Percentiles rank a stretch among this genome's conserved stretches.
These are phyloP conservation scores for Manis pentadactyla DNA, from an alignment of 2,797 vertebrate genomes.

Conservation along the genomic window DNA sequence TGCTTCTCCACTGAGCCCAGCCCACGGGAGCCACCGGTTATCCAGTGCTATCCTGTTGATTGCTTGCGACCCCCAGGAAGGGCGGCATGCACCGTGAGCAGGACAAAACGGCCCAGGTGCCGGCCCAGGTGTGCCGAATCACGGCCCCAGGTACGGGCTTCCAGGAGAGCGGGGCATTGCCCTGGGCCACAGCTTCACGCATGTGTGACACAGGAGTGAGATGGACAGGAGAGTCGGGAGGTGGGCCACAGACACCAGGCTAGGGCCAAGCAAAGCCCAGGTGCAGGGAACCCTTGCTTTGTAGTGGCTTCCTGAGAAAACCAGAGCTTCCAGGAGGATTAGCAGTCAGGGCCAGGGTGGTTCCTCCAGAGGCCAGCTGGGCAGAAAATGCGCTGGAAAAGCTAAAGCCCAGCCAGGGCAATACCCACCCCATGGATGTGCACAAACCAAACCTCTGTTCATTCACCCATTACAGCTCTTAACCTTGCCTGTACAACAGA, in stretches of 20 bases:
- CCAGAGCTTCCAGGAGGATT: slow-evolving; percentile 52
- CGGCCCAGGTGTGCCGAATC: background rate
- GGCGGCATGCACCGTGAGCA: background rate
- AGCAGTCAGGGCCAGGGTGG: background rate
- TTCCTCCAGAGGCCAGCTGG: background rate
- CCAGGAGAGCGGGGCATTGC: background rate
- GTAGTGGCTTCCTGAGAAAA: slow-evolving; percentile 1
- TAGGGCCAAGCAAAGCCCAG: background rate
- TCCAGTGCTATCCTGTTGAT: background rate
- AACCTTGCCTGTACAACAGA: background rate
- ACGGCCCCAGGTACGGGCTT: background rate
- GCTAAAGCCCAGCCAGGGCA: background rate
- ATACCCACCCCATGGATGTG: background rate
- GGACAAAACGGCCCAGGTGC: background rate
- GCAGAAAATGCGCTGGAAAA: background rate
- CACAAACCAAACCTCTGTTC: background rate
- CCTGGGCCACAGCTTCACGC: background rate
- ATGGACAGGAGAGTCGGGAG: background rate
- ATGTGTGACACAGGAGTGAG: background rate
- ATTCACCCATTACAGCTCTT: background rate
- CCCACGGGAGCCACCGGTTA: background rate
- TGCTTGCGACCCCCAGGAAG: background rate
- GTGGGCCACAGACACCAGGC: background rate
- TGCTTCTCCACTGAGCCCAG: background rate
- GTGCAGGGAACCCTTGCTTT: slow-evolving; percentile 3